Base-by-base conservation (phyloP, 2,888 invertebrate genomes). In the Drosophila meridiana region DNA sequence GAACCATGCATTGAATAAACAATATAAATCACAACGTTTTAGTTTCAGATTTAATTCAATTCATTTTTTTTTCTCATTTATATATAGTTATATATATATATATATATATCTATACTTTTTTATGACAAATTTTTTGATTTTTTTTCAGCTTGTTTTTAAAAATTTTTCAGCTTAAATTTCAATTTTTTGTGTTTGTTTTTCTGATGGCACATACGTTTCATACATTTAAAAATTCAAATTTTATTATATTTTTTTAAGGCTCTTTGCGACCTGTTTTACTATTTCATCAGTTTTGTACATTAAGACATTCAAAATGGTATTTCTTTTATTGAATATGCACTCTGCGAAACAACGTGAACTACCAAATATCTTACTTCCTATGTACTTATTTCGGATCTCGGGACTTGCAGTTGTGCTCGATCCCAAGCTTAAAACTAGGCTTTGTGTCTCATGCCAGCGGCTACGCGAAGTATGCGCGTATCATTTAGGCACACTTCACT, bases 11-110 rank as follows among this genome's bases (percentile, higher is more conserved):
- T 73, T 61, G 68, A 85, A 79, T 81, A 75, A 85, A 78, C 87
- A 82, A 76, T 88, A 78, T 83, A 73, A 88, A 88, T 86, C 85
- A 86, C 85, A 85, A 85, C 85, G 83, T 86, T 86, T 74, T 76
- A 88, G 71, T 73, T 81, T 77, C 55, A 78, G 82, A 78, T 72
- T 72, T 64, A 47, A 66, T 61, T 59, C 30, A 55, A 57, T 55
- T 57, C 55, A 62, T 61, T 47, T 42, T n/a, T 63, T 57, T 52
- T 36, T 38, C 52, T 48, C 9, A 36, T 68, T 55, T 68, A 11
- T 42, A 73, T 59, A 58, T 34, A 34, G 48, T 53, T 74, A 14
- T 50, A 11, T 69, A 43, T 52, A 50, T 30, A 40, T 40, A 38
- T 55, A 55, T 55, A 7, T 48, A 7, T 40, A 0, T 40, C 0